Percentiles rank a stretch among this genome's conserved stretches.
Evolutionary conservation across 2,113 vertebrate species (phyloP).

Genomic region (Urocitellus parryii): DNA sequence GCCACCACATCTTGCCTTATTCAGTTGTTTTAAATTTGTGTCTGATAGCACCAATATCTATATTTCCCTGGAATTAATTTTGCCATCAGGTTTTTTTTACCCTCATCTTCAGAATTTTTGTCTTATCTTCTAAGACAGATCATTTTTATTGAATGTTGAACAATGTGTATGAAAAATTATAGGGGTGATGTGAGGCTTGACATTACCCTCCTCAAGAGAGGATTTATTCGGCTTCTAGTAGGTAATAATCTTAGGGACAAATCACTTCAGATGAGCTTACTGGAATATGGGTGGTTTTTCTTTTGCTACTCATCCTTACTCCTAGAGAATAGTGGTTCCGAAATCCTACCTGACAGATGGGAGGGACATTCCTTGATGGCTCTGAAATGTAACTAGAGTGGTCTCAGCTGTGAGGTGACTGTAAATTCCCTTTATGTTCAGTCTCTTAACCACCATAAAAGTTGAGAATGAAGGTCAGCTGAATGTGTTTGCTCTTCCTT

Average conservation of each 20-base stretch:
- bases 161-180: background rate
- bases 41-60: background rate
- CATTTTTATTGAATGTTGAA: background rate
- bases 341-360: background rate
- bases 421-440: background rate
- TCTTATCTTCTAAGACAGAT: background rate
- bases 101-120: background rate
- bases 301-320: background rate
- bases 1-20: background rate
- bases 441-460: background rate
- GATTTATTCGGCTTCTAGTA: background rate
- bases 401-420: background rate
- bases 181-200: background rate
- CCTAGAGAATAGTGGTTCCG: background rate
- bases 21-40: background rate
- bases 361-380: background rate
- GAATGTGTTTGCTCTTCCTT: background rate
- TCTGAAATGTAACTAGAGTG: background rate
- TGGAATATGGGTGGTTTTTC: background rate
- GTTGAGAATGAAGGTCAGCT: background rate
- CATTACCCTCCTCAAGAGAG: background rate
- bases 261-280: background rate
- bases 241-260: background rate
- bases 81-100: background rate
- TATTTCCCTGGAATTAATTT: background rate